Percentiles rank a stretch among this genome's conserved stretches.
These are phyloP conservation scores for Saguinus imperator DNA, from an alignment of 2,113 vertebrate species.

Conservation along the genomic window DNA sequence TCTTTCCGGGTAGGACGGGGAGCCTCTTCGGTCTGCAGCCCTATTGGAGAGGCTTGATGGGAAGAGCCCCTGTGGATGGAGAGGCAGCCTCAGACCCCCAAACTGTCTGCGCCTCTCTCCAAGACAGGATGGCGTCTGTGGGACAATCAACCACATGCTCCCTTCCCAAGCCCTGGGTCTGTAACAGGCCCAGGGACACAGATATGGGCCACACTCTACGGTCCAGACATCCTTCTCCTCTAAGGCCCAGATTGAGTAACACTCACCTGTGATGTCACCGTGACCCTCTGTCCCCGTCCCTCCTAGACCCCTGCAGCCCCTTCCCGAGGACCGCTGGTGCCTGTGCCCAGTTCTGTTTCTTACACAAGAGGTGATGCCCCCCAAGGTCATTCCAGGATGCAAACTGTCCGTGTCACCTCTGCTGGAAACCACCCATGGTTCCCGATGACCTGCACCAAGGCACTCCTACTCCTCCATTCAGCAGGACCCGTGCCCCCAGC, in stretches of 20 bases:
- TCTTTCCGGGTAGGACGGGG: too few species aligned
- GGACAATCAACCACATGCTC: background rate
- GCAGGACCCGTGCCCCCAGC: background rate
- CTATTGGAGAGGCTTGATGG: background rate
- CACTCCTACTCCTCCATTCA: fast-evolving
- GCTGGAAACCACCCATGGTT: background rate
- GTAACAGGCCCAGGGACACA: background rate
- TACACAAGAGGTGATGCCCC: fast-evolving
- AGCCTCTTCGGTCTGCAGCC: background rate
- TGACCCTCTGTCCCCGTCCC: fast-evolving
- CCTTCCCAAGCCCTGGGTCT: background rate
- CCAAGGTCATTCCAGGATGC: background rate
- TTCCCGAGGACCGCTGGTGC: fast-evolving
- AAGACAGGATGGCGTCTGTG: background rate
- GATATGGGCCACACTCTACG: background rate
- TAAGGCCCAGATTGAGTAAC: background rate
- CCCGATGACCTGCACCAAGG: background rate
- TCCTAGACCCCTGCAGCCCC: background rate
- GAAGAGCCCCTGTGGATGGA: background rate
- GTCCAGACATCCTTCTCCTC: background rate
- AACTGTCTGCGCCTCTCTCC: background rate
- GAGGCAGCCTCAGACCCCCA: background rate
- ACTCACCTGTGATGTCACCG: background rate
- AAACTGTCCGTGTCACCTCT: background rate
- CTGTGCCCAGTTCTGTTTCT: background rate